These are phyloP conservation scores for Sitodiplosis mosellana DNA, from an alignment of 1,140 invertebrate genomes.

Conservation along the genomic window DNA sequence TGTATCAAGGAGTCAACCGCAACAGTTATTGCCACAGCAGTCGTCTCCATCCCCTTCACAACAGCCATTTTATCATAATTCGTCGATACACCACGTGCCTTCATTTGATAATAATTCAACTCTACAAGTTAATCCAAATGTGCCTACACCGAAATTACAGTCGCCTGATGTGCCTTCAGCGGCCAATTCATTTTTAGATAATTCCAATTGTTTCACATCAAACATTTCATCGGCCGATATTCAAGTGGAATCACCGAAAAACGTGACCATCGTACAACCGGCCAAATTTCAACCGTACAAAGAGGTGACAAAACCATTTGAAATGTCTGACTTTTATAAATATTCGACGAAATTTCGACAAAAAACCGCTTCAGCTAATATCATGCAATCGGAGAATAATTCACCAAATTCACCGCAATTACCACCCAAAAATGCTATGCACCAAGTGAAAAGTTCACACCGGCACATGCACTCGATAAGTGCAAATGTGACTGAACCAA, in stretches of 20 bases:
- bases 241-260: slow-evolving; percentile 52
- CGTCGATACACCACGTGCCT: no score
- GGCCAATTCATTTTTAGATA: background rate
- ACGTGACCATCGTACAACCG: slow-evolving; percentile 65
- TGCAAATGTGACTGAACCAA: no score
- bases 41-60: slow-evolving; percentile 11
- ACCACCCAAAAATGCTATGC: no score
- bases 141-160: background rate
- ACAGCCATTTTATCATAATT: background rate
- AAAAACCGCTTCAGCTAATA: slow-evolving; percentile 13
- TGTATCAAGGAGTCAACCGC: slow-evolving; percentile 4
- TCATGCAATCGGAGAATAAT: no score
- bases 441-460: no score
- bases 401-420: no score
- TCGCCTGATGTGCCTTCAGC: background rate
- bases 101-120: no score
- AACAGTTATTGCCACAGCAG: slow-evolving; percentile 17
- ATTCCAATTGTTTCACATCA: background rate
- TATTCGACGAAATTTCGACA: slow-evolving; percentile 84
- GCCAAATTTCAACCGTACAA: slow-evolving; percentile 81
- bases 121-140: no score
- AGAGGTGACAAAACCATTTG: slow-evolving; percentile 88
- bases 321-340: slow-evolving; percentile 94
- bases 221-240: slow-evolving; percentile 26
- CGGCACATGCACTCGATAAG: no score